Percentiles rank a stretch among this genome's conserved stretches.
These are phyloP conservation scores for Myrmophylax atrothorax DNA, from an alignment of 2,113 vertebrate species.

Conservation along the genomic window DNA sequence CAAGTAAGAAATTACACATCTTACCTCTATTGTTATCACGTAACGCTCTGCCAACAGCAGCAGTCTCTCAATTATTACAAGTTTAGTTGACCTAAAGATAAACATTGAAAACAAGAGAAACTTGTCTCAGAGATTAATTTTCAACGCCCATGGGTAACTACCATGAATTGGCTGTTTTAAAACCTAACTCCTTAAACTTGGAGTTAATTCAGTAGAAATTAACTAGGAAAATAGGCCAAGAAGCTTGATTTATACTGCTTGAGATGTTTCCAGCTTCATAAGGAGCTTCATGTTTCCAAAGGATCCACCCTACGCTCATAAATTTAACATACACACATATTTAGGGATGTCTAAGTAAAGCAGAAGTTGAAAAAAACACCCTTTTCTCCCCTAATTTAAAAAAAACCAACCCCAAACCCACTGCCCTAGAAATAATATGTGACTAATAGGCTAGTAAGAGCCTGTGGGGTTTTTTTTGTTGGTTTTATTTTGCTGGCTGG, in stretches of 20 bases:
- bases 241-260: background rate
- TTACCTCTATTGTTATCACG: slow-evolving; percentile 98
- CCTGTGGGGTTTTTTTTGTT: background rate
- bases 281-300: background rate
- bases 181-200: background rate
- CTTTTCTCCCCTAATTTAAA: background rate
- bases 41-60: slow-evolving; percentile 96
- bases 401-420: background rate
- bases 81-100: slow-evolving; percentile 90
- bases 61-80: slow-evolving; percentile 96
- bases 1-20: background rate
- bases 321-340: background rate
- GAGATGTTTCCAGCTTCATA: background rate
- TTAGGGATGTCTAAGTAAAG: background rate
- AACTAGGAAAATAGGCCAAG: background rate
- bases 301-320: background rate
- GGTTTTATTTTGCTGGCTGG: background rate
- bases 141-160: background rate
- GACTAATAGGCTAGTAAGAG: background rate
- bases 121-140: background rate
- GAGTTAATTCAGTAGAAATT: background rate
- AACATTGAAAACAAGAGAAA: slow-evolving; percentile 31
- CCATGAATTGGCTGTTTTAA: background rate
- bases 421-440: background rate
- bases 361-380: background rate